Evolutionary conservation across 2,797 vertebrate species (phyloP).

Genomic region (Pyrocephalus nanus): DNA sequence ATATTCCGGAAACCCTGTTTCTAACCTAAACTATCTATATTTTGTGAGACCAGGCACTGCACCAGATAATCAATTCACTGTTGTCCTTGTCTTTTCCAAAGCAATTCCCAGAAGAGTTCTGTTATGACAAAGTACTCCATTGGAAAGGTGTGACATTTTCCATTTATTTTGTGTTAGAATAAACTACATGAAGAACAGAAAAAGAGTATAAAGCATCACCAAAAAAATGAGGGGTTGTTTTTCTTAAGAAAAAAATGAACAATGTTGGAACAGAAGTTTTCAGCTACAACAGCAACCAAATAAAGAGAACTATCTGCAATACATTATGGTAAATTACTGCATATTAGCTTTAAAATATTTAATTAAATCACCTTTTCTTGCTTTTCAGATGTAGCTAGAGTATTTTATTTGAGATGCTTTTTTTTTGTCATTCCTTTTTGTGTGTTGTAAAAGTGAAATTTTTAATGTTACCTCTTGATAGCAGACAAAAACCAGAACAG

Average conservation of each 20-base stretch:
- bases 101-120: neutral
- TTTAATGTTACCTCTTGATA: constrained; percentile 41
- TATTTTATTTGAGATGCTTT: constrained; percentile 11
- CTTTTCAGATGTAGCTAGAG: constrained; percentile 28
- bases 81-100: neutral
- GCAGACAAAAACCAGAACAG: neutral
- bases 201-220: neutral
- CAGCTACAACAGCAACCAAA: neutral
- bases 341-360: constrained; percentile 63
- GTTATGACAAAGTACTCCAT: constrained; percentile 10
- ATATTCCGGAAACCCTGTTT: neutral
- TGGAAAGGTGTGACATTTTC: constrained; percentile 41
- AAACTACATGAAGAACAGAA: neutral
- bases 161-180: constrained; percentile 38
- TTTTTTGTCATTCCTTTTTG: constrained; percentile 6
- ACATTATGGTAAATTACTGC: constrained; percentile 33
- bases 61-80: neutral
- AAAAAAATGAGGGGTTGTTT: neutral
- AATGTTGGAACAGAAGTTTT: neutral
- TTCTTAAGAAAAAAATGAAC: constrained; percentile 43
- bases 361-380: constrained; percentile 69
- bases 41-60: neutral
- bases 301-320: constrained; percentile 5
- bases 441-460: constrained; percentile 40
- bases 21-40: neutral